These are phyloP conservation scores for Limnephilus marmoratus DNA, from an alignment of 2,888 invertebrate genomes.

Conservation along the genomic window DNA sequence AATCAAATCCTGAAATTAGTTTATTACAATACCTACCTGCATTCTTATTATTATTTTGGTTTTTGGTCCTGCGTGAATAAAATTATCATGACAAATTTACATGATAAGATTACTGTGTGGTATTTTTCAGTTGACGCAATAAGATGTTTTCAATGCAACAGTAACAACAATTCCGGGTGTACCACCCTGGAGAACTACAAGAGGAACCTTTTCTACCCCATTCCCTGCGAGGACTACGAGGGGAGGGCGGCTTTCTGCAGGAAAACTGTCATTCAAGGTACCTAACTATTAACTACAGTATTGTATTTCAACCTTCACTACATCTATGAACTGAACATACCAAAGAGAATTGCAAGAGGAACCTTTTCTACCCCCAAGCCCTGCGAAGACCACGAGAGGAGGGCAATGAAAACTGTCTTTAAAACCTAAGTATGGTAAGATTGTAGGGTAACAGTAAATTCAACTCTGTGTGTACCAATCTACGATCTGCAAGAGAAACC, in stretches of 20 bases:
- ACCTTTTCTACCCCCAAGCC: constrained; percentile 65
- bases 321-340: too few relatives aligned
- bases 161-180: constrained; percentile 82
- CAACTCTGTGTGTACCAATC: too few relatives aligned
- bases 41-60: neutral
- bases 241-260: constrained; percentile 80
- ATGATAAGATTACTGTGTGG: neutral
- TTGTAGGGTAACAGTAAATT: neutral
- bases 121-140: constrained; percentile 74
- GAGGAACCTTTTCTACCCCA: constrained; percentile 53
- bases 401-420: constrained; percentile 80
- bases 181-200: constrained; percentile 70
- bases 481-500: too few relatives aligned
- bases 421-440: constrained; percentile 67
- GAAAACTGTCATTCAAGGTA: constrained; percentile 82
- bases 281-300: too few relatives aligned
- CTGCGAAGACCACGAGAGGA: constrained; percentile 71
- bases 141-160: constrained; percentile 87
- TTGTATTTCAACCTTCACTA: too few relatives aligned
- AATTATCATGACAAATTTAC: neutral
- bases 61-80: neutral
- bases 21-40: neutral
- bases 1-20: neutral
- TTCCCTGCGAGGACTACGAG: constrained; percentile 72
- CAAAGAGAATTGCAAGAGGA: constrained; percentile 64